Conservation (phyloP, 1,140 invertebrate species). For the Neodiprion virginianus region DNA sequence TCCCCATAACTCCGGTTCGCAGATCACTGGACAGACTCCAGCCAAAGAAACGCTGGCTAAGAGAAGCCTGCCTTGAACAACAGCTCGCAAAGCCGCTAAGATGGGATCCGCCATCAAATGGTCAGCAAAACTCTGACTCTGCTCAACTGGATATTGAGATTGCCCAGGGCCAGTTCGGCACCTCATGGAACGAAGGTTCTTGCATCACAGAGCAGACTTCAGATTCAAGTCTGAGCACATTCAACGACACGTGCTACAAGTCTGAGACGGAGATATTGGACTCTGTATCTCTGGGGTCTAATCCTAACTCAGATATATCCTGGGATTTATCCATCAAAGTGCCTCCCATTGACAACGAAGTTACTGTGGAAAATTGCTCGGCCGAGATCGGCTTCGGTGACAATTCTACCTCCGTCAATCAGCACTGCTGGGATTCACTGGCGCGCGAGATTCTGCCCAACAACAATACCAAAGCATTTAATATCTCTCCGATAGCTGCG, state of each 20-base stretch:
- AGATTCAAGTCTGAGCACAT: not conserved
- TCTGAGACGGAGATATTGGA: not conserved
- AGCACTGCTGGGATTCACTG: not conserved
- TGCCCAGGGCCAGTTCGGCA: not conserved
- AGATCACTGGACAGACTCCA: constrained; percentile 59
- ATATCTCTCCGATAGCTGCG: not conserved
- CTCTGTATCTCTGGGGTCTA: not conserved
- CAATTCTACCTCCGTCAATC: not conserved
- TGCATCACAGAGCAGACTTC: too few species aligned
- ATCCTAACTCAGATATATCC: constrained; percentile 7
- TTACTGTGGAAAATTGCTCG: not conserved
- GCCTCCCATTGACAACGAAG: not conserved
- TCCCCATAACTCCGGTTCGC: constrained; percentile 46
- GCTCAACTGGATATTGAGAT: constrained; percentile 20
- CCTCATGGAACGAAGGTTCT: not conserved
- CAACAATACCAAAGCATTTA: not conserved
- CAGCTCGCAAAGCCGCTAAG: constrained; percentile 57
- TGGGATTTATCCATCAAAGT: not conserved
- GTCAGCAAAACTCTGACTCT: constrained; percentile 23
- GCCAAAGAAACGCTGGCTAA: constrained; percentile 71
- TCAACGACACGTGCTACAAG: not conserved
- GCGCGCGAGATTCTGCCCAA: too few species aligned
- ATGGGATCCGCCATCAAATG: constrained; percentile 57
- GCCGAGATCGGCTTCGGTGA: too few species aligned
- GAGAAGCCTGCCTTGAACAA: constrained; percentile 65